Percentiles rank a stretch among this genome's conserved stretches.
phyloP scores from a whole-genome alignment of 1,140 invertebrate genomes.

The Coenobita brevimanus region DNA sequence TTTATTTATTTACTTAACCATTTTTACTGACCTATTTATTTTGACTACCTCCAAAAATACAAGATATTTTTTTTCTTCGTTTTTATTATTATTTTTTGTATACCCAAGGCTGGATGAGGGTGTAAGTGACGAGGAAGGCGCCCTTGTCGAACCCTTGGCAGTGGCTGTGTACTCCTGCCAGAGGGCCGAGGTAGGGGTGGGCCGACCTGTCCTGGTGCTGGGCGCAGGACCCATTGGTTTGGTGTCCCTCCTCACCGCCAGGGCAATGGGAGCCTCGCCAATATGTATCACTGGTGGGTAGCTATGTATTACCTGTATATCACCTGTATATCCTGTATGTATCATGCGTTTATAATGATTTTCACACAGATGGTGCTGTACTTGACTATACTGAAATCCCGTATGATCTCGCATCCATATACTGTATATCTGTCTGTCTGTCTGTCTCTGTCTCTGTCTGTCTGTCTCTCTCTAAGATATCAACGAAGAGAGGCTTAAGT shows the following conservation, averaged over 20 bases:
- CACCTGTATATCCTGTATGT: no score
- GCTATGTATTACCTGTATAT: no score
- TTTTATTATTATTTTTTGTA: neutral
- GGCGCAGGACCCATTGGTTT: conserved; percentile 96
- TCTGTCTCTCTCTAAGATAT: conserved; percentile 69
- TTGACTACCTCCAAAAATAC: no score
- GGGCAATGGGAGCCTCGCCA: conserved; percentile 89
- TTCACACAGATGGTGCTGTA: no score
- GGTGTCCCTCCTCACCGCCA: conserved; percentile 83
- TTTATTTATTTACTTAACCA: no score
- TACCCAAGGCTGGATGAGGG: conserved; percentile 73
- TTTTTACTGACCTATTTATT: no score
- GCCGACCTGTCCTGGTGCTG: conserved; percentile 85
- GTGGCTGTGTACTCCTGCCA: conserved; percentile 94
- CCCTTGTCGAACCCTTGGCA: conserved; percentile 91
- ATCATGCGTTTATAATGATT: no score
- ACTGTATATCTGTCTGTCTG: no score
- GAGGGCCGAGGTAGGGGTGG: conserved; percentile 82
- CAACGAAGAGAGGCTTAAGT: conserved; percentile 72
- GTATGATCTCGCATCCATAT: no score
- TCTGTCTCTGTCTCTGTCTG: no score
- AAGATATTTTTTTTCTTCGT: no score
- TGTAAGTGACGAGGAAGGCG: conserved; percentile 92
- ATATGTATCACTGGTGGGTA: conserved; percentile 86
- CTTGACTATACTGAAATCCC: no score